Conservation (phyloP, 92 coral and sea anemone species). For the Phenganax stokvisi region DNA sequence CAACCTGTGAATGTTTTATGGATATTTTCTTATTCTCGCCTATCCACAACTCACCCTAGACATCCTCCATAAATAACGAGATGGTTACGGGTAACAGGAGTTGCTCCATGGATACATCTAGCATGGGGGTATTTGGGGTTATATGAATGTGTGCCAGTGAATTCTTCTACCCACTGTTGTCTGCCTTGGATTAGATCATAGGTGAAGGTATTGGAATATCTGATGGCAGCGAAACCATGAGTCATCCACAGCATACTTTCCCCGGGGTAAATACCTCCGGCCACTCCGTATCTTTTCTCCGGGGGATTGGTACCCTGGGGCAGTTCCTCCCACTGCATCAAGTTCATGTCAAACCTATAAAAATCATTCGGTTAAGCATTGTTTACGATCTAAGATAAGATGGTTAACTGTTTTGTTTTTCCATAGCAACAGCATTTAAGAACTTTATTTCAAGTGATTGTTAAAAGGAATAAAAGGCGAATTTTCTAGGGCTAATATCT, state of each 20-base stretch:
- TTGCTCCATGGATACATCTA: slow-evolving; percentile 75
- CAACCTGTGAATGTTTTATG: no score
- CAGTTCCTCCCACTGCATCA: slow-evolving; percentile 53
- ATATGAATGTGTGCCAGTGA: slow-evolving; percentile 82
- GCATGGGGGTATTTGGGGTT: slow-evolving; percentile 83
- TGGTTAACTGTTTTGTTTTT: no score
- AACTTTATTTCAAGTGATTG: no score
- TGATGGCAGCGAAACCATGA: slow-evolving; percentile 69
- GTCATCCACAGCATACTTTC: slow-evolving; percentile 69
- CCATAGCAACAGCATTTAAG: no score
- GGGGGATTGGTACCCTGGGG: slow-evolving; percentile 66
- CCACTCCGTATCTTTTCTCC: slow-evolving; percentile 73
- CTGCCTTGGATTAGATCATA: slow-evolving; percentile 51
- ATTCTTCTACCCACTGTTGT: slow-evolving; percentile 68
- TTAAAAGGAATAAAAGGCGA: no score
- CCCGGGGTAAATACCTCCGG: slow-evolving; percentile 72
- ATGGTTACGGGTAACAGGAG: slow-evolving; percentile 72
- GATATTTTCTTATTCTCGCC: neutral
- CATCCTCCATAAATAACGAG: slow-evolving; percentile 89
- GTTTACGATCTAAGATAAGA: neutral
- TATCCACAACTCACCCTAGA: slow-evolving; percentile 65
- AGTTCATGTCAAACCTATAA: slow-evolving; percentile 45
- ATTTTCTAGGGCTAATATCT: no score
- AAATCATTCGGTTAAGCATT: neutral
- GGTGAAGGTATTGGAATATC: slow-evolving; percentile 82